Conservation (phyloP, 1,140 invertebrate species). For the Phocides pigmalion region DNA sequence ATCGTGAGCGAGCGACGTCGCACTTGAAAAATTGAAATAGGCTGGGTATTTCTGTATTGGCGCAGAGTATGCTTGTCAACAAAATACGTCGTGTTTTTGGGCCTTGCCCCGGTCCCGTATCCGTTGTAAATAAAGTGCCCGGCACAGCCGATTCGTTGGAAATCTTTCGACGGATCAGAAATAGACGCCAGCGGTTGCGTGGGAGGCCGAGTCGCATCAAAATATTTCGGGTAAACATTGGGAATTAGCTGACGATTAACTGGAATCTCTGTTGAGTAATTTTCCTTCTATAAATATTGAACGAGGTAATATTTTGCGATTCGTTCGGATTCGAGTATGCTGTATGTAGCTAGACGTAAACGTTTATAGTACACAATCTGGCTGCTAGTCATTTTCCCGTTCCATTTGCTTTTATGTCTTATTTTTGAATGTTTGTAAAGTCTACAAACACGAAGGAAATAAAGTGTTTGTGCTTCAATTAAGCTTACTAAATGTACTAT, state of each 20-base stretch:
- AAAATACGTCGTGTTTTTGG: constrained; percentile 11
- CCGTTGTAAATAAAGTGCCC: constrained; percentile 23
- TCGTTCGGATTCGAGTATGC: not conserved
- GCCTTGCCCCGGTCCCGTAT: constrained; percentile 4
- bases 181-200: constrained; percentile 61
- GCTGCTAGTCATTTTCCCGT: not conserved
- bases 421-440: constrained; percentile 12
- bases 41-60: constrained; percentile 6
- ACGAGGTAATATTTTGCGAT: constrained; percentile 20
- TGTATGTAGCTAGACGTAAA: not conserved
- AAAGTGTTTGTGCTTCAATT: constrained; percentile 14
- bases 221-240: constrained; percentile 67
- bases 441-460: not conserved
- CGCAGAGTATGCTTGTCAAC: constrained; percentile 20
- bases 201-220: constrained; percentile 55
- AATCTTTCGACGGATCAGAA: constrained; percentile 46
- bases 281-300: constrained; percentile 26
- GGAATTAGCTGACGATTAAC: constrained; percentile 48
- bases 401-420: constrained; percentile 2
- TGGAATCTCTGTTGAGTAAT: constrained; percentile 31
- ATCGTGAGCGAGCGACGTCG: constrained; percentile 4
- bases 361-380: not conserved
- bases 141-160: constrained; percentile 37
- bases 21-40: constrained; percentile 13
- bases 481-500: constrained; percentile 10